A percentile compares a stretch with the other conserved stretches of the same genome.
phyloP scores from a whole-genome alignment of 2,797 vertebrate species.

The Falco columbarius region DNA sequence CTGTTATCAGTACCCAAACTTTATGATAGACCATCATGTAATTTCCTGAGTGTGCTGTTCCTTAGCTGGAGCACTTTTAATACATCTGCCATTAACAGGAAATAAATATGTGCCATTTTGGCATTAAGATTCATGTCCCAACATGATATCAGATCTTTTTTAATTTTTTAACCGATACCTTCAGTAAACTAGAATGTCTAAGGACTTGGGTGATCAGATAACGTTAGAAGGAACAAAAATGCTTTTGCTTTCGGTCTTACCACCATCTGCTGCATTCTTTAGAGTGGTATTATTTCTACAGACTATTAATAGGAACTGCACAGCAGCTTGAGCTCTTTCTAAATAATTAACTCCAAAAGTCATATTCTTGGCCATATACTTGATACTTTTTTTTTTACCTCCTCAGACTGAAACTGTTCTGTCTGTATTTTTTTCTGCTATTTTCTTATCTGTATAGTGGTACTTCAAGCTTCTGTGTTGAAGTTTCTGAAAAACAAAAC shows the following conservation, averaged over 20 bases:
- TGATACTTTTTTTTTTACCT: neutral
- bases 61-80: constrained; percentile 20
- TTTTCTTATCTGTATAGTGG: neutral
- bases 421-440: neutral
- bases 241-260: constrained; percentile 45
- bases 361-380: neutral
- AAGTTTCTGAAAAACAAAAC: neutral
- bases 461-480: neutral
- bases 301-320: constrained; percentile 35
- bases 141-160: constrained; percentile 7
- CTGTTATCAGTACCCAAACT: constrained; percentile 2
- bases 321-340: constrained; percentile 46
- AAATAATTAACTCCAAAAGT: constrained; percentile 54
- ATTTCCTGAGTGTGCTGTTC: constrained; percentile 56
- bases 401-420: neutral
- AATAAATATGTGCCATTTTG: constrained; percentile 60
- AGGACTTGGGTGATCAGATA: constrained; percentile 47
- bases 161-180: constrained; percentile 50
- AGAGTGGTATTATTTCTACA: constrained; percentile 28
- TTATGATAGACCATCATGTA: constrained; percentile 54
- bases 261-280: constrained; percentile 43
- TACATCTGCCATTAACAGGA: constrained; percentile 52
- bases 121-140: constrained; percentile 46
- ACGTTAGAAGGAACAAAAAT: constrained; percentile 30
- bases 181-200: constrained; percentile 10